Percentiles rank a stretch among this genome's conserved stretches.
These are phyloP conservation scores for Mythimna ferrago DNA, from an alignment of 2,888 invertebrate species.

Conservation along the genomic window DNA sequence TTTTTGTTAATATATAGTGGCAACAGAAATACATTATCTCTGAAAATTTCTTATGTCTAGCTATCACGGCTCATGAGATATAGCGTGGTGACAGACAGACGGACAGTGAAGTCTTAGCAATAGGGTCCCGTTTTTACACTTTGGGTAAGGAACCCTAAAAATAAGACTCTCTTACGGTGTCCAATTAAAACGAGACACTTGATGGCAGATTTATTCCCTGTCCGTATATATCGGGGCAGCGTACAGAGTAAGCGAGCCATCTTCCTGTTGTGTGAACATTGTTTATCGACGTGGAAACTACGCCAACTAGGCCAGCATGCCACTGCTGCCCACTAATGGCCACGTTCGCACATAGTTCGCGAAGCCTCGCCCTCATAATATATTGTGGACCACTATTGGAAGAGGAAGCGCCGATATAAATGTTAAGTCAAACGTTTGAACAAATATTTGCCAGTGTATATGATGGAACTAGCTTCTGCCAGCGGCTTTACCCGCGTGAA, in stretches of 20 bases:
- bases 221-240: conserved; percentile 10
- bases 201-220: conserved; percentile 8
- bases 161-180: background rate
- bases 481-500: too few relatives aligned
- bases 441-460: conserved; percentile 9
- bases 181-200: conserved; percentile 10
- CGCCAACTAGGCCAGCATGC: conserved; percentile 58
- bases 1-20: too few relatives aligned
- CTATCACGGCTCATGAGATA: too few relatives aligned
- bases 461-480: background rate
- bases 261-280: conserved; percentile 48
- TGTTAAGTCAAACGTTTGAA: conserved; percentile 29
- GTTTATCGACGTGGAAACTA: conserved; percentile 60
- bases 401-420: conserved; percentile 21
- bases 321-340: conserved; percentile 49
- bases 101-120: too few relatives aligned
- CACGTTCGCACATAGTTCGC: conserved; percentile 51
- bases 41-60: too few relatives aligned
- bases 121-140: too few relatives aligned
- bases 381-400: conserved; percentile 34
- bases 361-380: conserved; percentile 43
- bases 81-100: too few relatives aligned
- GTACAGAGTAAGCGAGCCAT: conserved; percentile 29
- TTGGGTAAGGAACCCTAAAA: too few relatives aligned
- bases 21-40: too few relatives aligned